phyloP scores from a whole-genome alignment of 2,888 invertebrate genomes.

The Quadriops clusia region DNA sequence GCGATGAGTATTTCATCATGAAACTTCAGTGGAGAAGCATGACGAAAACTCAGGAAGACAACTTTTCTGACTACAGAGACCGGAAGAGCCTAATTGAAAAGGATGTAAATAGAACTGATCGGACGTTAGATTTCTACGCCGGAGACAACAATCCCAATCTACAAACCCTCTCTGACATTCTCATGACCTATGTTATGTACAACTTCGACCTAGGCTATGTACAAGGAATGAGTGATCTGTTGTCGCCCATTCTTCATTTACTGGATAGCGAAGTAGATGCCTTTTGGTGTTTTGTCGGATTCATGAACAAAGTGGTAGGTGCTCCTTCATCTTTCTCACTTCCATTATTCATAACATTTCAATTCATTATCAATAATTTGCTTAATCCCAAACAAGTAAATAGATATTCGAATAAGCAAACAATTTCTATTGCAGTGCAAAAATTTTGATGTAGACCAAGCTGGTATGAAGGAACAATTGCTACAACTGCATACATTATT shows the following conservation, averaged over 20 bases:
- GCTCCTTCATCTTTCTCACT: background rate
- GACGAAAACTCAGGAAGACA: constrained; percentile 71
- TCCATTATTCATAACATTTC: background rate
- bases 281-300: constrained; percentile 98
- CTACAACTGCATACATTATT: constrained; percentile 72
- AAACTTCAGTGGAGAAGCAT: constrained; percentile 94
- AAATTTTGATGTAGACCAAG: constrained; percentile 96
- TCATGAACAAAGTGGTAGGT: constrained; percentile 89
- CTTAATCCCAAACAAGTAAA: background rate
- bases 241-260: constrained; percentile 83
- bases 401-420: background rate
- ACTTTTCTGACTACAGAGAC: constrained; percentile 80
- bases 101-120: constrained; percentile 92
- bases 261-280: constrained; percentile 90
- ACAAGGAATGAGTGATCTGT: constrained; percentile 95
- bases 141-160: constrained; percentile 89
- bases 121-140: constrained; percentile 81
- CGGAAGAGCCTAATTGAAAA: constrained; percentile 92
- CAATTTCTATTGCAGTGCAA: constrained; percentile 44
- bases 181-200: constrained; percentile 98
- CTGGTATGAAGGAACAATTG: constrained; percentile 90
- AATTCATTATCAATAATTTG: background rate
- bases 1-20: constrained; percentile 86
- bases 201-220: constrained; percentile 96
- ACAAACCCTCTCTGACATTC: constrained; percentile 71